Base-by-base conservation (phyloP, 2,888 invertebrate genomes). In the Dusona sp. region DNA sequence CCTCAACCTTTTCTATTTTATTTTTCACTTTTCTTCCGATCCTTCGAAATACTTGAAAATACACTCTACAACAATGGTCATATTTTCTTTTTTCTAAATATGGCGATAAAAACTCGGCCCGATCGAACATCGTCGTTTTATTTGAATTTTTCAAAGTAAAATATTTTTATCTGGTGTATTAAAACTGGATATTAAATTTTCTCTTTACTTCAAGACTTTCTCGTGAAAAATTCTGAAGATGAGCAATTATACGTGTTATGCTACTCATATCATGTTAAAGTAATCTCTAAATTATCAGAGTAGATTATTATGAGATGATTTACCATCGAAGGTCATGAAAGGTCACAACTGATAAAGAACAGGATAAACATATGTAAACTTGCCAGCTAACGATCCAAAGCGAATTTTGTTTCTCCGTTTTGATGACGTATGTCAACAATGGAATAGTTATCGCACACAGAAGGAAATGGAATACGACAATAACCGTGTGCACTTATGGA, bases 221-320 rank as follows among this genome's bases (percentile, higher is more conserved):
- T 22, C 29, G 61, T 16, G 29, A 29, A 13, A 29, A 61, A 16
- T 61, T 16, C 16, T 7, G 6, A 7, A 61, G 25, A 13, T 9
- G 16, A 61, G 29, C 13, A 4, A 29, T 1, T 29, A 6, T n/a
- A 29, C 16, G 25, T 29, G 29, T 61, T 57, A 9, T 19, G 19
- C 19, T 48, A 6, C 3, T 13, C 1, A 29, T 61, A 6, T 61
- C 29, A 6, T 16, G 16, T 29, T 25, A 4, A 29, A 61, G 16
- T 29, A 2, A 61, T 16, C 61, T 61, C 13, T 13, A 16, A 29
- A 61, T 61, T 29, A 29, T 61, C 29, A 61, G 61, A 70, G 29
- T 29, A 48, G 48, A 70, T 38, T 48, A 70, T 48, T 33, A n/a
- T 61, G 16, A 16, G 48, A 19, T 70, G 70, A 70, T 70, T 70